Evolutionary conservation across 2,888 invertebrate species (phyloP), one percentile per base, ranked within the genome.

Genomic region (Rambutsinella grinnellia): DNA sequence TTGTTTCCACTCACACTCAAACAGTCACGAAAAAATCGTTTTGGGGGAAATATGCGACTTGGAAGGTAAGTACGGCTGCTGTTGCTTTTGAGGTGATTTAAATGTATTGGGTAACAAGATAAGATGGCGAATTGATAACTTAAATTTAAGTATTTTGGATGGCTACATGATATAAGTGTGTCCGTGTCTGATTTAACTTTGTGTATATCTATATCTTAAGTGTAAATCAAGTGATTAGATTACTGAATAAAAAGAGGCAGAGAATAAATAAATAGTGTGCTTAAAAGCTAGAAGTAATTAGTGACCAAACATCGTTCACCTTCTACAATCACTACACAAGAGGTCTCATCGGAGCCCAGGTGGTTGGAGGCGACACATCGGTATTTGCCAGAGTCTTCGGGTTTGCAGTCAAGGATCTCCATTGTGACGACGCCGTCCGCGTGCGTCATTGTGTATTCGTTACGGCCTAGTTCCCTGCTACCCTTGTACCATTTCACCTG

Each of bases 341-440:
- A 92, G 17, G 98, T 97, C 89, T 99, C 97, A 85, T 97, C 98
- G 28, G 93, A 92, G 84, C 99, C 99, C 86, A 97, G 95, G 63
- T 91, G 90, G 88, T 99, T 99, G 82, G 93, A 93, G 19, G 99
- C 99, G 44, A 94, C 90, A 87, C 99, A 99, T 53, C 92, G 91
- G 88, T 99, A 99, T 87, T 94, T 96, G 83, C 99, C 99, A 79
- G 97, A 96, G 89, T 99, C 99, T 75, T 93, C 93, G 0, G 96
- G 93, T 85, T 93, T 92, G 86, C 97, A 97, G 88, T 96, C 95
- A 82, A 94, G 91, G 84, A 99, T 97, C 89, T 99, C 99, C 89
- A 99, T 91, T 0, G 97, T 96, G 66, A 97, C 94, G 56, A 99
- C 97, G 84, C 99, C 99, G 87, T 97, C 96, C 2, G 96, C 91